Evolutionary conservation across 2,888 invertebrate genomes (phyloP).

Genomic region (Apotomis betuletana): DNA sequence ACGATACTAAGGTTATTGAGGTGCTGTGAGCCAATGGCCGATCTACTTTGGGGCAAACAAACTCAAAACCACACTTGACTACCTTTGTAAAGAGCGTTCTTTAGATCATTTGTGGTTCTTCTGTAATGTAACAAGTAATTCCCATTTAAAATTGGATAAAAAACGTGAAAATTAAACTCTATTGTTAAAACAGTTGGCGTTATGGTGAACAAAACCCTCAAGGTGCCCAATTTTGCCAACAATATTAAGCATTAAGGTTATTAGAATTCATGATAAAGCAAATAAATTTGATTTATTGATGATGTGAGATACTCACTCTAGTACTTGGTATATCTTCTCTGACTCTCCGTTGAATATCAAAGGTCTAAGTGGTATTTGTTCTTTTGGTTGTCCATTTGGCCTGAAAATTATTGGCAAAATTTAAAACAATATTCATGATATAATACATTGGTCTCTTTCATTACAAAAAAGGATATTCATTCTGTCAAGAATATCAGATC

Average conservation of each 20-base stretch:
- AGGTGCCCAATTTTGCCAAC: slow-evolving; percentile 7
- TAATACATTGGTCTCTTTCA: neutral
- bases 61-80: slow-evolving; percentile 71
- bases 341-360: slow-evolving; percentile 87
- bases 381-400: slow-evolving; percentile 81
- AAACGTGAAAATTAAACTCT: neutral
- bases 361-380: slow-evolving; percentile 91
- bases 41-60: slow-evolving; percentile 42
- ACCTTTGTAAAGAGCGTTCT: slow-evolving; percentile 81
- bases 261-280: slow-evolving; percentile 11
- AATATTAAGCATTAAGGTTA: neutral
- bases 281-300: slow-evolving; percentile 3
- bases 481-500: too few species aligned
- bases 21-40: slow-evolving; percentile 40
- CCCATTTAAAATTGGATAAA: slow-evolving; percentile 45
- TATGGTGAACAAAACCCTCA: neutral
- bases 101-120: slow-evolving; percentile 82
- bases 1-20: slow-evolving; percentile 47
- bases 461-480: too few species aligned
- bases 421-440: neutral
- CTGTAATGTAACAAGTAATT: slow-evolving; percentile 74
- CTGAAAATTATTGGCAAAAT: slow-evolving; percentile 52
- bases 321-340: slow-evolving; percentile 87
- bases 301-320: slow-evolving; percentile 85
- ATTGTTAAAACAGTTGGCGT: slow-evolving; percentile 9